Base-by-base conservation (phyloP, 2,888 invertebrate species). In the Yponomeuta plumbellus region DNA sequence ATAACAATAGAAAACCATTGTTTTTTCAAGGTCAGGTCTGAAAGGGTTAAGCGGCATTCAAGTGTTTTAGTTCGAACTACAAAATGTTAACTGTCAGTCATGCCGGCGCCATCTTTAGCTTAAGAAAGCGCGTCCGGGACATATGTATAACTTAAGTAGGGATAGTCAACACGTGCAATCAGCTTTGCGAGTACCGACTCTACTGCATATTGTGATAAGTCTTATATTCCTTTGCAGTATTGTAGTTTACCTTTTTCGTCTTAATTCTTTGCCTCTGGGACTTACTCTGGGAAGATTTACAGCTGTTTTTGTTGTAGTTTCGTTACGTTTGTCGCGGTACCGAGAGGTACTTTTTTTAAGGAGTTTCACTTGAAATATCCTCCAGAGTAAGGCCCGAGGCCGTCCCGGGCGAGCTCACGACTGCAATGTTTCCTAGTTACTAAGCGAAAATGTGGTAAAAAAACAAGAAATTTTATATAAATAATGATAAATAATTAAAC, bases 121-220 rank as follows among this genome's bases (percentile, higher is more conserved):
- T 52, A 52, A 52, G 44, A 52, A 52, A 2, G 63, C 44, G 21
- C 40, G 63, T 44, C 44, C 63, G 44, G 63, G n/a, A 22, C 44
- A 52, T 44, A n/a, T n/a, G n/a, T n/a, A 4, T 44, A 40, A 61
- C 26, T 20, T 63, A 63, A 63, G 63, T 63, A 63, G 21, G 21
- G 61, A 40, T 44, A 44, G 63, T 40, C 63, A 39, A 63, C 40
- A 44, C 34, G 63, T 63, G 40, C 63, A 61, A 62, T 62, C 44
- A 44, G 40, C 63, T 44, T 17, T 17, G 17, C 22, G n/a, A 44
- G 40, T 44, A 23, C 11, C 56, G 62, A 62, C 56, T 44, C 74
- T 77, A 76, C 82, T 83, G 84, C 83, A 78, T 80, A 58, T 80
- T 83, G 84, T 84, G 85, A 85, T 84, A 85, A 79, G 79, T 79